Percentiles rank a stretch among this genome's conserved stretches.
Evolutionary conservation across 2,797 vertebrate species (phyloP).

Genomic region (Tauraco hartlaubi): DNA sequence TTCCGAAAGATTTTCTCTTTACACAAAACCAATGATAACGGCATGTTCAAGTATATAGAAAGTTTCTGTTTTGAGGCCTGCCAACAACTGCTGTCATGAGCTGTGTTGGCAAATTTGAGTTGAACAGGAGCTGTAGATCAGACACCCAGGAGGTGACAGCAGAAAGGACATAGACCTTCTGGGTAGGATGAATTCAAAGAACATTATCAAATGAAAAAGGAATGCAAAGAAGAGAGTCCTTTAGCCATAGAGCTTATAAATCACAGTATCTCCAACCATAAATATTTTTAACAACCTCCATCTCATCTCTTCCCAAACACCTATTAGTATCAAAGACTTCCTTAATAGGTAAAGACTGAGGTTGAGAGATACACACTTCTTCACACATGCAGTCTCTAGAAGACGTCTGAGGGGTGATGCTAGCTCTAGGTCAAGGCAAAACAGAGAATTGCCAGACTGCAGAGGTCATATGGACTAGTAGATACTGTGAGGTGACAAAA

Average conservation of each 20-base stretch:
- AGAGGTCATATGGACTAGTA: background rate
- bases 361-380: background rate
- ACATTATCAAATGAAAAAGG: background rate
- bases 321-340: background rate
- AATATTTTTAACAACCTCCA: background rate
- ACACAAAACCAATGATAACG: background rate
- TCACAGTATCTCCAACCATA: background rate
- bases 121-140: background rate
- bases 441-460: background rate
- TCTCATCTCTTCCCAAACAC: background rate
- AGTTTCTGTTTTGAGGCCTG: background rate
- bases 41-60: background rate
- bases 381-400: background rate
- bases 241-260: background rate
- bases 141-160: background rate
- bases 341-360: background rate
- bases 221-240: conserved; percentile 1
- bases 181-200: background rate
- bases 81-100: background rate
- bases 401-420: background rate
- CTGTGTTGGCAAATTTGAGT: background rate
- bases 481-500: background rate
- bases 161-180: conserved; percentile 9
- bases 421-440: background rate
- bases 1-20: background rate